Percentiles rank a stretch among this genome's conserved stretches.
phyloP scores from a whole-genome alignment of 2,113 vertebrate species.

The Lamprologus speciosus region DNA sequence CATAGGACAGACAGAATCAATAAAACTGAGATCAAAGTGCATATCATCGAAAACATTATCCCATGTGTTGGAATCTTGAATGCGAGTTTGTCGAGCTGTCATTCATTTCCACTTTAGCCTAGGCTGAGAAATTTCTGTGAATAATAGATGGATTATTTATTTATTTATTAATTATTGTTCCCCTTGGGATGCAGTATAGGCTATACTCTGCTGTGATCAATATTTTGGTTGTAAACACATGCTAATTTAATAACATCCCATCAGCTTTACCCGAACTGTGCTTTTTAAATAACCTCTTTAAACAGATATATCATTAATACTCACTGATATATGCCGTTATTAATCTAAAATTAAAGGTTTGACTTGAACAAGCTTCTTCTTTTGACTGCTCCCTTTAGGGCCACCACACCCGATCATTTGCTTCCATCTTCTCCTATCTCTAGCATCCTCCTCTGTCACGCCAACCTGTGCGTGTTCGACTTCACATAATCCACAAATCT shows the following conservation, averaged over 20 bases:
- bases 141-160: background rate
- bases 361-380: background rate
- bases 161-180: background rate
- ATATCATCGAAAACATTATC: background rate
- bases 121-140: background rate
- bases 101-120: background rate
- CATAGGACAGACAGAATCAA: background rate
- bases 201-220: background rate
- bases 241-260: background rate
- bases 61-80: background rate
- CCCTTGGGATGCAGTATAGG: background rate
- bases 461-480: background rate
- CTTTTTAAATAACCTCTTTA: background rate
- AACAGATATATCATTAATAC: background rate
- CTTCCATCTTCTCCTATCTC: background rate
- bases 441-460: background rate
- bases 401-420: background rate
- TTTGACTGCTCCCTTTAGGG: background rate
- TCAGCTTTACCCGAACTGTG: background rate
- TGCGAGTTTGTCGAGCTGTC: accelerated
- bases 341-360: background rate
- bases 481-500: background rate
- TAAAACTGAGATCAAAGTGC: background rate
- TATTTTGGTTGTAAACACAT: background rate
- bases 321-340: background rate